Base-by-base conservation (phyloP, 2,888 invertebrate species). In the Anoplius nigerrimus region DNA sequence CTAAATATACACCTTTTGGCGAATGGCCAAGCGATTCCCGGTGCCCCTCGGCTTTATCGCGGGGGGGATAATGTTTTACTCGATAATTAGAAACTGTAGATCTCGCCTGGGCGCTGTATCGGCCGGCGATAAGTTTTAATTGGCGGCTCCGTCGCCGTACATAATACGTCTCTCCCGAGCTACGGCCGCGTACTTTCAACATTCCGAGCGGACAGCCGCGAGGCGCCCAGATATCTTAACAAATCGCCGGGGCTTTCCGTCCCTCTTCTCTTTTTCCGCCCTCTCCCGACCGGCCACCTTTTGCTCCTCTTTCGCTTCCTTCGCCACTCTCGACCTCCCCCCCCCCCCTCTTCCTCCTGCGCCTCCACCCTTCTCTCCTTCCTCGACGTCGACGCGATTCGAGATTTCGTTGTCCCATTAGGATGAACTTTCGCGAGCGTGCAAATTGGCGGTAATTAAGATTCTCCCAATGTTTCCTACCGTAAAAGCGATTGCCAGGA, bases 1-100 rank as follows among this genome's bases (percentile, higher is more conserved):
- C 79, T 75, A 78, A 79, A 79, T 79, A 79, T 79, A 79, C 53
- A 76, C 24, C 69, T 66, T 79, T 75, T 79, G 79, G 78, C 79
- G 52, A 24, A 34, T 61, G 8, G 48, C 79, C 79, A 79, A 79
- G 64, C 60, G 67, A 76, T 72, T 68, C 62, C 57, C 46, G 79
- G 76, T 3, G 70, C 59, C 6, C n/a, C n/a, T n/a, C 34, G 65
- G 71, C 71, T 79, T 79, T 79, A 79, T 79, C 75, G 74, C 71
- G 66, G 64, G 16, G 70, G 66, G 67, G 55, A 71, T 76, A 78
- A 79, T 75, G 79, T 77, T 77, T 79, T 79, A 77, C 62, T 69
- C 72, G 79, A 77, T 79, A 79, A 79, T 76, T 79, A 73, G 79
- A 77, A 76, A 74, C 66, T 55, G 77, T 69, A 70, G 65, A 70